A percentile compares a stretch with the other conserved stretches of the same genome.
These are phyloP conservation scores for Anguilla obscura DNA, from an alignment of 2,797 vertebrate genomes.

Conservation along the genomic window DNA sequence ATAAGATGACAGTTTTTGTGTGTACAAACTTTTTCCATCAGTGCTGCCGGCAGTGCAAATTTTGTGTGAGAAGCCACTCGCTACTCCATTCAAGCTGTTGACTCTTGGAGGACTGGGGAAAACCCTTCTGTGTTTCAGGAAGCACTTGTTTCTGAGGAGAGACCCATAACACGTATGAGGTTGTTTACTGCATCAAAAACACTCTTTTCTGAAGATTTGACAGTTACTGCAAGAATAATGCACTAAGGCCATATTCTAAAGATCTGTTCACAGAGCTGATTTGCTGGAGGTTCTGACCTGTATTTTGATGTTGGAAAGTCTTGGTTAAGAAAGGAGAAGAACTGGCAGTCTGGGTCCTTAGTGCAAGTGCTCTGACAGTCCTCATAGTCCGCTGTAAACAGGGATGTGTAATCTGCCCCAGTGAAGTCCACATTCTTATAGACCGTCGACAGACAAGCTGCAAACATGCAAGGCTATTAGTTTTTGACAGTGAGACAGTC, in stretches of 20 bases:
- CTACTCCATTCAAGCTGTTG: not conserved
- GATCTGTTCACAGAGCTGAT: not conserved
- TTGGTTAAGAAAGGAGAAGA: conserved; percentile 55
- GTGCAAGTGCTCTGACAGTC: conserved; percentile 67
- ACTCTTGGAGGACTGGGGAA: conserved; percentile 45
- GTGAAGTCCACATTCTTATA: conserved; percentile 45
- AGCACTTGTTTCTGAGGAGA: conserved; percentile 60
- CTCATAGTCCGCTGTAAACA: conserved; percentile 52
- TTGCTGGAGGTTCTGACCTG: not conserved
- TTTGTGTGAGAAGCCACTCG: conserved; percentile 61
- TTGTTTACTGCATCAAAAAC: not conserved
- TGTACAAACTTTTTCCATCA: not conserved
- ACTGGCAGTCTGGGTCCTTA: conserved; percentile 57
- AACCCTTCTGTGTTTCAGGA: conserved; percentile 62
- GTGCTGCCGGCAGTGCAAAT: not conserved
- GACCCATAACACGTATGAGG: not conserved
- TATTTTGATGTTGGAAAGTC: not conserved
- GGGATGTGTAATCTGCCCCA: conserved; percentile 46
- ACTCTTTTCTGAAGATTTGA: not conserved
- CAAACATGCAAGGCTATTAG: conserved; percentile 2
- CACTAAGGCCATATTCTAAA: not conserved
- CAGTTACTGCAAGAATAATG: not conserved
- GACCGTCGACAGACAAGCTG: conserved; percentile 31
- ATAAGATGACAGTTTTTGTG: too few species aligned
- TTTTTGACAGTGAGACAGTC: not conserved